Conservation (phyloP, 1,140 invertebrate species). For the Charaxes varanes region DNA sequence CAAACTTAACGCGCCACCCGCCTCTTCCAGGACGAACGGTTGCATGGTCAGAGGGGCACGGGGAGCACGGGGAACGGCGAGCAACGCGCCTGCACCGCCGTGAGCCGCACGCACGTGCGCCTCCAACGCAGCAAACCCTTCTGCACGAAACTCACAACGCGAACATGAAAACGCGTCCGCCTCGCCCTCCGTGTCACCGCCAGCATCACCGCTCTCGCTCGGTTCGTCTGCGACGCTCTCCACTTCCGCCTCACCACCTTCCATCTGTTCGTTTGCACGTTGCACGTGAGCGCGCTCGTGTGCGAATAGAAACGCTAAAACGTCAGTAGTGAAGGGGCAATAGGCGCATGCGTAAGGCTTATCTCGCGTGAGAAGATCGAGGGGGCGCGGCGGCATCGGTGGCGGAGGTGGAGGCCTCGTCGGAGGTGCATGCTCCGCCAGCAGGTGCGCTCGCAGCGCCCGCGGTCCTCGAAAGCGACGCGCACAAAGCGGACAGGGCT, state of each 20-base stretch:
- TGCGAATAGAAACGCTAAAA: slow-evolving; percentile 91
- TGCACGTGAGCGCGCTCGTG: slow-evolving; percentile 89
- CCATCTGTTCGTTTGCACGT: slow-evolving; percentile 31
- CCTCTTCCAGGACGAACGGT: slow-evolving; percentile 87
- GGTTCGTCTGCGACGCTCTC: slow-evolving; percentile 30
- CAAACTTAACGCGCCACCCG: slow-evolving; percentile 76
- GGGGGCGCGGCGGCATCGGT: slow-evolving; percentile 73
- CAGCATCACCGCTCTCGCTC: slow-evolving; percentile 34
- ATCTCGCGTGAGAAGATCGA: slow-evolving; percentile 58
- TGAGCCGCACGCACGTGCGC: slow-evolving; percentile 79
- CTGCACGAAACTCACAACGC: slow-evolving; percentile 80
- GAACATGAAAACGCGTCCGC: slow-evolving; percentile 75
- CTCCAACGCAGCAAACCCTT: slow-evolving; percentile 77
- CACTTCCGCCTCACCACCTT: slow-evolving; percentile 25
- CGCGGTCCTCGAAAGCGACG: slow-evolving; percentile 92
- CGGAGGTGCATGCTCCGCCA: slow-evolving; percentile 84
- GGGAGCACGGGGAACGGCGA: slow-evolving; percentile 79
- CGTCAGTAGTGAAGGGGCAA: slow-evolving; percentile 91
- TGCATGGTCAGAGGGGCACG: slow-evolving; percentile 84
- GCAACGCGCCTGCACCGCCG: slow-evolving; percentile 77
- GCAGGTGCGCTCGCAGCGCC: slow-evolving; percentile 91
- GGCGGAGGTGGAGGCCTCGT: slow-evolving; percentile 77
- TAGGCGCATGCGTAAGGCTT: slow-evolving; percentile 92
- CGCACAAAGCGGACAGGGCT: slow-evolving; percentile 88
- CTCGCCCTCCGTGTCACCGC: slow-evolving; percentile 28